Conservation (phyloP, 2,888 invertebrate species). For the Sinelater perroti region DNA sequence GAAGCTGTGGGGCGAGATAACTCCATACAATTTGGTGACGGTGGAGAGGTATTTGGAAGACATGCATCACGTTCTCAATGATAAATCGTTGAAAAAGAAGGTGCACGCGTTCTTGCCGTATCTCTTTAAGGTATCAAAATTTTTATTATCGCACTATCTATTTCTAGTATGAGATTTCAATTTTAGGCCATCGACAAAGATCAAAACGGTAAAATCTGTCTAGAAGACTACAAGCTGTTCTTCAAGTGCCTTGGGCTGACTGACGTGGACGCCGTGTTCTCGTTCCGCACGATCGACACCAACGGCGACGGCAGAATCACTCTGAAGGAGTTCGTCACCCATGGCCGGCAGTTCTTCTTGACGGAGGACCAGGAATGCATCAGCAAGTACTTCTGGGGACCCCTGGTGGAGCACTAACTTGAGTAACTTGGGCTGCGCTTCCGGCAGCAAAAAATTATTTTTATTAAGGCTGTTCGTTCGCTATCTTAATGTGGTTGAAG, state of each 20-base stretch:
- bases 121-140: constrained; percentile 79
- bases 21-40: constrained; percentile 82
- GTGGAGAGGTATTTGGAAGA: constrained; percentile 84
- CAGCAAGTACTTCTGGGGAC: constrained; percentile 89
- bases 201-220: constrained; percentile 78
- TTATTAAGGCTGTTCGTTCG: too few relatives aligned
- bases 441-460: too few relatives aligned
- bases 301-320: constrained; percentile 82
- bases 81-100: constrained; percentile 75
- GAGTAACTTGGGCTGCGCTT: too few relatives aligned
- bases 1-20: constrained; percentile 83
- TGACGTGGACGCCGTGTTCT: constrained; percentile 78
- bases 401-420: constrained; percentile 70
- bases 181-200: constrained; percentile 83
- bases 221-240: constrained; percentile 84
- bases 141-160: constrained; percentile 83
- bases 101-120: constrained; percentile 82
- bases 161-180: constrained; percentile 71
- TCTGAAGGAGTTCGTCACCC: constrained; percentile 79
- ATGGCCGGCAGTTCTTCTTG: constrained; percentile 82
- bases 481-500: too few relatives aligned
- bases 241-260: constrained; percentile 80
- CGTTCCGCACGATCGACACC: constrained; percentile 80
- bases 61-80: constrained; percentile 83
- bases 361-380: constrained; percentile 78